phyloP scores from a whole-genome alignment of 2,113 vertebrate species.

The Elgaria multicarinata region DNA sequence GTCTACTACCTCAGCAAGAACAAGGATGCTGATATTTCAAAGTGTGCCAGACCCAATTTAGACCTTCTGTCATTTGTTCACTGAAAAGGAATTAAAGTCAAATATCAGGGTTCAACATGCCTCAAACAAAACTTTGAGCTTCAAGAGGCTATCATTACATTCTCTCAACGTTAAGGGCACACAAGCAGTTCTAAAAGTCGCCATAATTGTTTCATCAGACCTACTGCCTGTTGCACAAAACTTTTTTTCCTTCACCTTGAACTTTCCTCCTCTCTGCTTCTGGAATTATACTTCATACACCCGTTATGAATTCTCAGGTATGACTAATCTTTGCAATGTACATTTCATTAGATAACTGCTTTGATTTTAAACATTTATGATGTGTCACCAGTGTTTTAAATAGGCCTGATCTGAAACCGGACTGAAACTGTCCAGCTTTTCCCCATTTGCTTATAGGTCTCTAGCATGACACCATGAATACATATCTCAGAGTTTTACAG shows the following conservation, averaged over 20 bases:
- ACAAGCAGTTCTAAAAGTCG: slow-evolving; percentile 9
- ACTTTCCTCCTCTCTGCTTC: background rate
- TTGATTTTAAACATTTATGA: background rate
- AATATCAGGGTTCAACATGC: slow-evolving; percentile 25
- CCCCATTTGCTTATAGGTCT: background rate
- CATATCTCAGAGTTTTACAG: too few relatives aligned
- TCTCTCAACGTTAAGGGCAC: background rate
- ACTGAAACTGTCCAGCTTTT: background rate
- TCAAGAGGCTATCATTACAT: background rate
- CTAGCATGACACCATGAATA: too few relatives aligned
- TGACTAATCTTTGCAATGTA: background rate
- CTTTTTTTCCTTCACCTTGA: background rate
- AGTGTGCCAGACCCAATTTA: background rate
- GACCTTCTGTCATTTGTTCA: slow-evolving; percentile 14
- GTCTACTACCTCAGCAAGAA: background rate
- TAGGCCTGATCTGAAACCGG: background rate
- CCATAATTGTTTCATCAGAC: slow-evolving; percentile 8
- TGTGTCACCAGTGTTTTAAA: background rate
- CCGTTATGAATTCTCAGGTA: background rate
- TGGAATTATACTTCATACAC: background rate
- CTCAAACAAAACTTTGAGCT: slow-evolving; percentile 9
- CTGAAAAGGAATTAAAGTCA: slow-evolving; percentile 21
- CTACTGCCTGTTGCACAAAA: background rate
- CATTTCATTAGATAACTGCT: background rate
- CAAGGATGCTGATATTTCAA: background rate